Conservation (phyloP, 2,888 invertebrate genomes). For the Frankliniella intonsa region DNA sequence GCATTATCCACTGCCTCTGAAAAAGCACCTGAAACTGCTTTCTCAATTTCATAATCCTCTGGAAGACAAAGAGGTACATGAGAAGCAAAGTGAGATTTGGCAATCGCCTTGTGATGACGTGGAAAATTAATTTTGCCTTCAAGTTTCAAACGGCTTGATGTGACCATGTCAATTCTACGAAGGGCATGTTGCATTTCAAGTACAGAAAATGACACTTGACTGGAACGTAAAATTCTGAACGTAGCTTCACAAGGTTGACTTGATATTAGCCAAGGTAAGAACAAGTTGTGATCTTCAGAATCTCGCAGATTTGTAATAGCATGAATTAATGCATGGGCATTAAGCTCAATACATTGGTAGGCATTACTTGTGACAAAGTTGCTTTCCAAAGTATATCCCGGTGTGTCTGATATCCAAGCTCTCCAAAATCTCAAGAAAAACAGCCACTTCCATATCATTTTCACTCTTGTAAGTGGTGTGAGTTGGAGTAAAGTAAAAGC, state of each 20-base stretch:
- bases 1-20: not conserved
- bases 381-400: slow-evolving; percentile 36
- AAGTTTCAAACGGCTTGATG: not conserved
- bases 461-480: slow-evolving; percentile 35
- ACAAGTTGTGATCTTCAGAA: slow-evolving; percentile 23
- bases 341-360: slow-evolving; percentile 37
- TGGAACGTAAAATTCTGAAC: not conserved
- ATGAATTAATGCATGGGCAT: slow-evolving; percentile 36
- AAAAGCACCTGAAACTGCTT: not conserved
- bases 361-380: slow-evolving; percentile 39
- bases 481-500: slow-evolving; percentile 35
- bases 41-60: not conserved
- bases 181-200: not conserved
- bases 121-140: not conserved
- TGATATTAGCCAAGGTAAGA: slow-evolving; percentile 26
- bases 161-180: not conserved
- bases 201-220: not conserved
- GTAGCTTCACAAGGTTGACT: slow-evolving; percentile 30
- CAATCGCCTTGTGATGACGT: not conserved
- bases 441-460: slow-evolving; percentile 38
- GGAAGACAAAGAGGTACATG: not conserved
- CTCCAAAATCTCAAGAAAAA: slow-evolving; percentile 38
- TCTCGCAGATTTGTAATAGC: slow-evolving; percentile 29
- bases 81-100: not conserved
- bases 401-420: slow-evolving; percentile 35